phyloP scores from a whole-genome alignment of 2,113 vertebrate genomes.

The Vireo altiloquus region DNA sequence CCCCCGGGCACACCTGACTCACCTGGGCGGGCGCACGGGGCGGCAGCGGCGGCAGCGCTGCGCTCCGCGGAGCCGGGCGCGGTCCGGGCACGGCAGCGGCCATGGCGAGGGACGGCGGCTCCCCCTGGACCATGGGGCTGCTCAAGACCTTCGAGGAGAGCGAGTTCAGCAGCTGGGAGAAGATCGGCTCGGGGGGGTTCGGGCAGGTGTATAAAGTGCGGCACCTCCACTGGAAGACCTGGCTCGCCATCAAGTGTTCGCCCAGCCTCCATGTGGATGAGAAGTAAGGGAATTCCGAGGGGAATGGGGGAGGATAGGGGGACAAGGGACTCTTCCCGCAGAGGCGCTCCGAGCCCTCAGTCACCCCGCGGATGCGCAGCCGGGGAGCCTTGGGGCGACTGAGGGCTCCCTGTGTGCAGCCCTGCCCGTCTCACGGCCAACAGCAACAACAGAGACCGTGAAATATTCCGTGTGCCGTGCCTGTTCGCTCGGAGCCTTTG shows the following conservation, averaged over 20 bases:
- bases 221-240: slow-evolving; percentile 96
- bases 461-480: fast-evolving
- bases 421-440: not conserved
- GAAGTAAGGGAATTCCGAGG: slow-evolving; percentile 74
- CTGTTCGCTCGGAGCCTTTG: not conserved
- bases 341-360: not conserved
- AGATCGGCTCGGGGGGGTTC: slow-evolving; percentile 95
- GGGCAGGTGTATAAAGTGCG: slow-evolving; percentile 97
- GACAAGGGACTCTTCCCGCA: fast-evolving
- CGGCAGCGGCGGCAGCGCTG: not conserved
- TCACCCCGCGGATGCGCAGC: not conserved
- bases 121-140: slow-evolving; percentile 86
- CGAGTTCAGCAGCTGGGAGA: slow-evolving; percentile 93
- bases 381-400: not conserved
- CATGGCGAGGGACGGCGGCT: slow-evolving; percentile 82
- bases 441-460: fast-evolving
- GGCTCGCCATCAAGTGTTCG: slow-evolving; percentile 96
- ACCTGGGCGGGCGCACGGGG: slow-evolving; percentile 74
- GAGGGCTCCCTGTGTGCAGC: not conserved
- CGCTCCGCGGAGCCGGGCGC: slow-evolving; percentile 38
- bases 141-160: slow-evolving; percentile 86
- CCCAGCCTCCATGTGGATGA: slow-evolving; percentile 93
- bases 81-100: not conserved
- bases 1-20: slow-evolving; percentile 8
- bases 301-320: not conserved